Conservation (phyloP, 2,797 vertebrate genomes). For the Poecile montanus region DNA sequence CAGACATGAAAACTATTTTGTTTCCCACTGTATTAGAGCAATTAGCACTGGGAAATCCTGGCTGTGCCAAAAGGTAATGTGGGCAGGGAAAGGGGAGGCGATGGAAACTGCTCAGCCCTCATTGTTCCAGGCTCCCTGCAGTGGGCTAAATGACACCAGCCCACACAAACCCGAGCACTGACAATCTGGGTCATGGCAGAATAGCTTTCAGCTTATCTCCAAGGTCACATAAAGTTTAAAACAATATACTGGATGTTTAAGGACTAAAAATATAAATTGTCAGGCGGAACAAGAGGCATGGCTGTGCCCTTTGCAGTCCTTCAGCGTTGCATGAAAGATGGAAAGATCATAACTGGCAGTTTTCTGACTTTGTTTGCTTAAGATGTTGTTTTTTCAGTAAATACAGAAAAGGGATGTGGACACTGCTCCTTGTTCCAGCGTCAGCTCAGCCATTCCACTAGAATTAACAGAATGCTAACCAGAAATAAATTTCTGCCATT, state of each 20-base stretch:
- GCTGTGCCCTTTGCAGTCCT: conserved; percentile 39
- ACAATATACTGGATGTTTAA: conserved; percentile 66
- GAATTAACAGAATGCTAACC: neutral
- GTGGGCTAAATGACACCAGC: conserved; percentile 73
- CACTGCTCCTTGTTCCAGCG: conserved; percentile 2
- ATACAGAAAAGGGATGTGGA: neutral
- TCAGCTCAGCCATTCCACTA: neutral
- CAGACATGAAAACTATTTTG: conserved; percentile 61
- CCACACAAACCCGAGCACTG: conserved; percentile 60
- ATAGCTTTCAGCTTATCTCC: conserved; percentile 67
- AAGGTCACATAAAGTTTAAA: conserved; percentile 76
- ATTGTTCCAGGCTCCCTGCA: conserved; percentile 66
- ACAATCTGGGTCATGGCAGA: conserved; percentile 71
- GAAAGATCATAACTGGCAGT: neutral
- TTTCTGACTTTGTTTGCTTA: conserved; percentile 16
- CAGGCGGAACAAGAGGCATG: conserved; percentile 3
- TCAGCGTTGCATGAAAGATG: neutral
- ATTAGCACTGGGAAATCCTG: conserved; percentile 74
- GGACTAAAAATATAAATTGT: conserved; percentile 46
- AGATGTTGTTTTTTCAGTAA: neutral
- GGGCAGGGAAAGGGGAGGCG: conserved; percentile 57
- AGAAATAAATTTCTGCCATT: neutral
- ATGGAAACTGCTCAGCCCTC: conserved; percentile 61
- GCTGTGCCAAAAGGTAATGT: conserved; percentile 76
- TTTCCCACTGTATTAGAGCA: conserved; percentile 66